Conservation (phyloP, 2,797 vertebrate species). For the Novumbra hubbsi region DNA sequence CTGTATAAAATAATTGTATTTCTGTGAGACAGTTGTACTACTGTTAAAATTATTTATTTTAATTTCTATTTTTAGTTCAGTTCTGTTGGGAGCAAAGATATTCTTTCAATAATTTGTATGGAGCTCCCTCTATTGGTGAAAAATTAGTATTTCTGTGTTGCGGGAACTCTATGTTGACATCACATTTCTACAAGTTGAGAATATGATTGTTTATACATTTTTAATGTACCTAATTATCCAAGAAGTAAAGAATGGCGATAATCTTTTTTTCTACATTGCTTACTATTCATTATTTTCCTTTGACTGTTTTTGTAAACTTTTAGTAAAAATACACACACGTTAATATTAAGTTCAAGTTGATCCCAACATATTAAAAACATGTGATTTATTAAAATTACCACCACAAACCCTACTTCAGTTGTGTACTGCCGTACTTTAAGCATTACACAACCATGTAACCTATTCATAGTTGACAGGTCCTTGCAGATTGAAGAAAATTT, state of each 20-base stretch:
- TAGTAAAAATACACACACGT: neutral
- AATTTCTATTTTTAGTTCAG: neutral
- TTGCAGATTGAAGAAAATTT: neutral
- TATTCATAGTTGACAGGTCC: neutral
- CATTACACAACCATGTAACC: neutral
- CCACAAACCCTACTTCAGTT: neutral
- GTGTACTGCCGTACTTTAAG: neutral
- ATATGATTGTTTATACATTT: neutral
- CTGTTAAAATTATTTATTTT: neutral
- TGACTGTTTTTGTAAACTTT: neutral
- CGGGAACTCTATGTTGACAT: neutral
- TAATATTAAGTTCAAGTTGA: neutral
- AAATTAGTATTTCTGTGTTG: neutral
- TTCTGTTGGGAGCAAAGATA: neutral
- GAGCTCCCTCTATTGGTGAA: constrained; percentile 26
- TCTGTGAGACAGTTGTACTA: neutral
- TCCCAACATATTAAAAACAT: neutral
- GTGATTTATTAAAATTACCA: neutral
- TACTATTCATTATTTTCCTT: neutral
- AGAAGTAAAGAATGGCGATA: constrained; percentile 1
- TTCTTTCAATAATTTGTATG: constrained; percentile 13
- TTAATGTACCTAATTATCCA: constrained; percentile 8
- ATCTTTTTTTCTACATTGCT: neutral
- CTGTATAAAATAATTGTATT: neutral
- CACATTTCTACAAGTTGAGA: neutral